Evolutionary conservation across 2,797 vertebrate species (phyloP), one percentile per base, ranked within the genome.

Genomic region (Xenops minutus): DNA sequence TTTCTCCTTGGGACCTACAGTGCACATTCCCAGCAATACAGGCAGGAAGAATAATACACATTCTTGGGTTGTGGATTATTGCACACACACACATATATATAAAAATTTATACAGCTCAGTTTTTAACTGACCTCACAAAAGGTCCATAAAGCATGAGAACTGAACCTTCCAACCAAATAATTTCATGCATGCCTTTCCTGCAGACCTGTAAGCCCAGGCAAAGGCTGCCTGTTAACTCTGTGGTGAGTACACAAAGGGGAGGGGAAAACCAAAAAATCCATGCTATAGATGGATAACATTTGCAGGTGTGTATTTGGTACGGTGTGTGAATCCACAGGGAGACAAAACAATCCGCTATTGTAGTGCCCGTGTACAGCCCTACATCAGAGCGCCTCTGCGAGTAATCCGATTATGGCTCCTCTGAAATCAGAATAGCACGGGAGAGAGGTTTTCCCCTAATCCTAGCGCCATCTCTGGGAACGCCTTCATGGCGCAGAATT

Each of bases 211-310:
- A 78, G 34, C 46, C 23, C 27, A 14, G 20, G 37, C 44, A 64
- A 58, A 48, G 39, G 48, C 27, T 62, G 30, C 52, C 23, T 48
- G 27, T 68, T 41, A 27, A 44, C 51, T 20, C 24, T n/a, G 18
- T 10, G 46, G 17, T 2, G 6, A 37, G 26, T 27, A 17, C 2
- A 15, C 12, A 51, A 51, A 16, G 6, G 27, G 16, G 27, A 10
- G 2, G 49, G 1, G 51, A 29, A 14, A 9, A 22, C 9, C 2
- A 3, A 36, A 51, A 76, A 49, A 13, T 8, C 43, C 0, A 0
- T 5, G 54, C 30, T 51, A 5, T 5, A 34, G 56, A 29, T 8
- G 2, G 4, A 1, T 0, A 48, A 51, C 7, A 7, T 30, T 37
- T 84, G 19, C 29, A 52, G 49, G 62, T 30, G 61, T 24, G 61